Evolutionary conservation across 2,797 vertebrate genomes (phyloP).

Genomic region (Malurus splendens): DNA sequence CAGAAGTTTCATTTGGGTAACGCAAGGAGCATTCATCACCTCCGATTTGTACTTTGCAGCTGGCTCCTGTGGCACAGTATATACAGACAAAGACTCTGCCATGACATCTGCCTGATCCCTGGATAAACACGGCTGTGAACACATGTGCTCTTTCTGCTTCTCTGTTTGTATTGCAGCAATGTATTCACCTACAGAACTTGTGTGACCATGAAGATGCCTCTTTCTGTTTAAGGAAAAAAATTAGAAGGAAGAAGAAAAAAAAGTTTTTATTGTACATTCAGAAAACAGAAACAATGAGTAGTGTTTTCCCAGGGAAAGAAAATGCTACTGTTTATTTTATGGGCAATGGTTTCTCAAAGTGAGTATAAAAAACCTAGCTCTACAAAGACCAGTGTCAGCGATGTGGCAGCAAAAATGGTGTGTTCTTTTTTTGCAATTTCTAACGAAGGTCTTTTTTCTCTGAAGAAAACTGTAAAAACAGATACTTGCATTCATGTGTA

Average conservation of each 20-base stretch:
- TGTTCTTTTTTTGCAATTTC: not conserved
- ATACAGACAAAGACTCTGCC: slow-evolving; percentile 34
- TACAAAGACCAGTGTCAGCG: not conserved
- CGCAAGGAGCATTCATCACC: not conserved
- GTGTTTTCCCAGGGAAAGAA: not conserved
- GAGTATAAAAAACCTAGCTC: not conserved
- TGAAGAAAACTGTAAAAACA: not conserved
- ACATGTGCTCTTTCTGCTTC: slow-evolving; percentile 29
- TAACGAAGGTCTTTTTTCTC: not conserved
- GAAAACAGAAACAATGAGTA: not conserved
- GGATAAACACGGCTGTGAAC: slow-evolving; percentile 31
- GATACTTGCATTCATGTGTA: not conserved
- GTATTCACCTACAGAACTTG: not conserved
- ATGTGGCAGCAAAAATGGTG: not conserved
- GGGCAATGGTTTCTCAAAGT: not conserved
- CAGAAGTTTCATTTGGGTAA: not conserved
- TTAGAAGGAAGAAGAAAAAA: not conserved
- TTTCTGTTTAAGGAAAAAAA: not conserved
- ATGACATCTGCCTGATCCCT: slow-evolving; percentile 45
- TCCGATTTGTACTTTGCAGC: slow-evolving; percentile 11
- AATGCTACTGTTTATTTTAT: not conserved
- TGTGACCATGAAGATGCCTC: not conserved
- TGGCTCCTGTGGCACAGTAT: not conserved
- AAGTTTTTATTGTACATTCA: not conserved
- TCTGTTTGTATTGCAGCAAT: not conserved